Evolutionary conservation across 2,113 vertebrate genomes (phyloP), one percentile per base, ranked within the genome.

Genomic region (Saimiri boliviensis): DNA sequence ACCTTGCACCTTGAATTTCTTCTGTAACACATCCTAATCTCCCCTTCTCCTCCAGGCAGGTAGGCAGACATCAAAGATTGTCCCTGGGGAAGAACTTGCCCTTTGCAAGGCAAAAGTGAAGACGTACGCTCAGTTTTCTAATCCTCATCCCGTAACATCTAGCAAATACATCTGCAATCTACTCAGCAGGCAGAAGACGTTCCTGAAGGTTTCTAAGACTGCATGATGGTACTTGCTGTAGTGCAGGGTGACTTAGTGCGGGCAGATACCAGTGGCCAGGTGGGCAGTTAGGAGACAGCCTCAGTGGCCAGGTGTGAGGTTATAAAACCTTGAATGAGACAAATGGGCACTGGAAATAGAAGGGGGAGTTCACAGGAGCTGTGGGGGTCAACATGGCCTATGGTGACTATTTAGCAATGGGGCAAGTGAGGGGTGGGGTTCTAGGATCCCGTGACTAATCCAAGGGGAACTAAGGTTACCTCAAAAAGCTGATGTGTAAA

Each of bases 141-240:
- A n/a, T 60, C 25, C 7, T 87, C 73, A 70, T 42, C 27, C 23
- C 9, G 70, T 27, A 49, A n/a, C 79, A 30, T 14, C 70, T 23
- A 12, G 35, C 49, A 19, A 58, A n/a, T 4, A 13, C 5, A 17
- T 8, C 32, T 70, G 30, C 32, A 25, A 10, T 20, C 58, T 13
- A 8, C 27, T 30, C 23, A 32, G 5, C 1, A 54, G 17, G 79
- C 27, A 35, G 30, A 42, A 16, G 6, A 5, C 0, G 0, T 42
- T 73, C 21, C 54, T 2, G 17, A n/a, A 83, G 42, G 37, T 12
- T 54, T 25, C 32, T 45, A 42, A 52, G n/a, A 30, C 40, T 0
- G 1, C 3, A 16, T 40, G 17, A 71, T 10, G 14, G 37, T 23
- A 10, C 17, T 54, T 45, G 40, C 40, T 47, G 6, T 25, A 10